Evolutionary conservation across 2,888 invertebrate genomes (phyloP).

Genomic region (Polyommatus iphigenia): DNA sequence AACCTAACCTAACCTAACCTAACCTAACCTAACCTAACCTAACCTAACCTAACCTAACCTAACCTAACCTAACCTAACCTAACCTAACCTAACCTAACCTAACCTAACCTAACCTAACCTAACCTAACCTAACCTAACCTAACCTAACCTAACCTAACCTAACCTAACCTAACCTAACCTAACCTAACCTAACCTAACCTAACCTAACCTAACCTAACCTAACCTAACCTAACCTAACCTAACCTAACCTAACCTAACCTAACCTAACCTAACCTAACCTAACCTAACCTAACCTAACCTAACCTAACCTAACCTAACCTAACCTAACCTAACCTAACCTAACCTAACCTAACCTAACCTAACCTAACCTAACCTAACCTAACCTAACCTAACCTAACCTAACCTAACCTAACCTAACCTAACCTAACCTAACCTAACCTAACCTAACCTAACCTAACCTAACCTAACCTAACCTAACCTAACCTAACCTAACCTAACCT

Average conservation of each 20-base stretch:
- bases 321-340: slow-evolving; percentile 34
- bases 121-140: slow-evolving; percentile 38
- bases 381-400: slow-evolving; percentile 41
- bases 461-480: slow-evolving; percentile 34
- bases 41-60: not conserved
- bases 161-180: slow-evolving; percentile 31
- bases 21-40: slow-evolving; percentile 34
- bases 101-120: not conserved
- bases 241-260: slow-evolving; percentile 18
- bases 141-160: slow-evolving; percentile 37
- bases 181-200: slow-evolving; percentile 40
- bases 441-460: slow-evolving; percentile 37
- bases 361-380: slow-evolving; percentile 40
- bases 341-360: slow-evolving; percentile 38
- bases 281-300: slow-evolving; percentile 34
- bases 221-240: slow-evolving; percentile 35
- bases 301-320: slow-evolving; percentile 39
- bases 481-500: not conserved
- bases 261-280: not conserved
- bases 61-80: slow-evolving; percentile 1
- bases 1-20: slow-evolving; percentile 38
- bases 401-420: slow-evolving; percentile 39
- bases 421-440: slow-evolving; percentile 38
- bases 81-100: not conserved
- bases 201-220: slow-evolving; percentile 40